Base-by-base conservation (phyloP, 2,113 vertebrate species). In the Ursus arctos region DNA sequence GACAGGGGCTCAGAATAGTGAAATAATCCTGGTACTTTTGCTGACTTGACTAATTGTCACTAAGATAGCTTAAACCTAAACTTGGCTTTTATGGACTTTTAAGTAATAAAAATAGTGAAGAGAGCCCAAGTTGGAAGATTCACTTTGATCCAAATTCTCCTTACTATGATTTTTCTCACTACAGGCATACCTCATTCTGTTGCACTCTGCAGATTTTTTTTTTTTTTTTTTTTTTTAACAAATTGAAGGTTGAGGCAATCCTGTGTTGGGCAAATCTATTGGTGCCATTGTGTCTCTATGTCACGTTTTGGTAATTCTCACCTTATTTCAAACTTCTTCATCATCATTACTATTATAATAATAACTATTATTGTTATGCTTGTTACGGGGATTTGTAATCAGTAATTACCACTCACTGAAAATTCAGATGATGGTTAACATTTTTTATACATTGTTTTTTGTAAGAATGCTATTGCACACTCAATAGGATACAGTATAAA, bases 101-200 rank as follows among this genome's bases (percentile, higher is more conserved):
- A 93, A 96, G 65, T 80, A 84, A 89, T 93, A 77, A 95, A 84
- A 96, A 84, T 7, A 81, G 33, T 51, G 84, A 91, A 89, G 33
- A 69, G 0, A 61, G 65, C 4, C 28, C 13, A 74, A 89, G 81
- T 74, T 24, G 61, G 21, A 89, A 71, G 43, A 83, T 15, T 26
- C 40, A 69, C 24, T 94, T 97, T 43, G 94, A 67, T 49, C 26
- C 33, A 51, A 18, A 88, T 83, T 69, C 24, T 95, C 61, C 15
- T 12, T 49, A 22, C 11, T 79, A 43, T 82, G 74, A 88, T 43
- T 87, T 91, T 92, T 14, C 22, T 55, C 47, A 63, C 33, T 47
- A 77, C 1, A 77, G 26, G 74, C 14, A 77, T 31, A 18, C 13
- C 40, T 47, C 74, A 49, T 31, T 31, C 26, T 77, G 8, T 47